These are phyloP conservation scores for Melanotaenia pygmaea DNA, from an alignment of 2,797 vertebrate species.

Conservation along the genomic window DNA sequence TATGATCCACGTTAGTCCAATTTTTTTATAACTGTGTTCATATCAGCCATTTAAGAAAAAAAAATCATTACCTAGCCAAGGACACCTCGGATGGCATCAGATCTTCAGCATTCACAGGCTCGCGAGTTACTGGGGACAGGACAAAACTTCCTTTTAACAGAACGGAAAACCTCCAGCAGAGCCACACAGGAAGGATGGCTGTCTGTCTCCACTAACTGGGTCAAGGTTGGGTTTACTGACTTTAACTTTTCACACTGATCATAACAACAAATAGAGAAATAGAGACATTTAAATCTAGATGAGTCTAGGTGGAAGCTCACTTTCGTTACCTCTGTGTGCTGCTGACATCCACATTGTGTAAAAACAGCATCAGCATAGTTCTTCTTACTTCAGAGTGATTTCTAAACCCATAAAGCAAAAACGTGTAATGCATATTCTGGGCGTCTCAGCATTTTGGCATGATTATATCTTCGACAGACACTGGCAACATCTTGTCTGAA, in stretches of 20 bases:
- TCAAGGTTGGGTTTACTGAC: no score
- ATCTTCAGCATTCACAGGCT: neutral
- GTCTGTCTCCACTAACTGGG: no score
- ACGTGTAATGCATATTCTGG: no score
- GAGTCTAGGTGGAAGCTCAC: no score
- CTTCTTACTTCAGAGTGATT: no score
- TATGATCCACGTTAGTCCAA: no score
- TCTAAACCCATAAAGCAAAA: no score
- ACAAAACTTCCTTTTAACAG: neutral
- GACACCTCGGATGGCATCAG: neutral
- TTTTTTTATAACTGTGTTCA: neutral
- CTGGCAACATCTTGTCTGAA: neutral
- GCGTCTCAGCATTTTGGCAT: neutral
- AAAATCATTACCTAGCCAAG: neutral
- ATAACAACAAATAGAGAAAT: no score
- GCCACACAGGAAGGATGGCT: no score
- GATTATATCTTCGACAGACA: neutral
- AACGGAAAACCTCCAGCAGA: neutral
- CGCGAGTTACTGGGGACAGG: neutral
- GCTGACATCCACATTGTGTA: neutral
- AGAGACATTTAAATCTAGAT: no score
- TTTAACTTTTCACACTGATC: no score
- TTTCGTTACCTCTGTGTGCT: neutral
- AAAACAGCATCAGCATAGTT: neutral
- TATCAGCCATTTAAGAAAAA: neutral